phyloP scores from a whole-genome alignment of 2,888 invertebrate genomes.

The Amphimallon solstitiale region DNA sequence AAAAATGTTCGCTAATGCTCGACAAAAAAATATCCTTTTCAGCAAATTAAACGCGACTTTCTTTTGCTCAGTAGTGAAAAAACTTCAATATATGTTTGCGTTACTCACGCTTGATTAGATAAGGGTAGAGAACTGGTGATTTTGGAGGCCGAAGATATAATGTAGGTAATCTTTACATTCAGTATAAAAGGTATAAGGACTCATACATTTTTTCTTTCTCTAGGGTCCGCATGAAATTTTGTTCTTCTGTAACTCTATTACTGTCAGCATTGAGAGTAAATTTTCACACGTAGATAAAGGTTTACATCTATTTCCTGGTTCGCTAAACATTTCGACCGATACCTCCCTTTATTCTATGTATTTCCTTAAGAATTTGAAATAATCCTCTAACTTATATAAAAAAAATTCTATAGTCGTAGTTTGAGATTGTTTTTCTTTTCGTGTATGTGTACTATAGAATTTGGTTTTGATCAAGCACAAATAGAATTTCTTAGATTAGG shows the following conservation, averaged over 20 bases:
- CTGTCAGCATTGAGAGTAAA: conserved; percentile 4
- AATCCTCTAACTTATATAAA: too few species aligned
- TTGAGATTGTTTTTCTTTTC: too few species aligned
- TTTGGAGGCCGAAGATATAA: background rate
- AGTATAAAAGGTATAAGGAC: background rate
- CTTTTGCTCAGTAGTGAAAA: conserved; percentile 6
- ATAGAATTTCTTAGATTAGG: too few species aligned
- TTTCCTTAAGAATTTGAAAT: too few species aligned
- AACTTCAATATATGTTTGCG: conserved; percentile 26
- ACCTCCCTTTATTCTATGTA: too few species aligned
- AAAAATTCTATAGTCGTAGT: too few species aligned
- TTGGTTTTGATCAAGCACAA: too few species aligned
- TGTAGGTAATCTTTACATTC: conserved; percentile 24
- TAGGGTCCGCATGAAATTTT: conserved; percentile 5
- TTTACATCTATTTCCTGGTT: conserved; percentile 3
- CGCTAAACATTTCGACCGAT: background rate
- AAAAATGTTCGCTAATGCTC: background rate
- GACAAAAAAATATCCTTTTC: background rate
- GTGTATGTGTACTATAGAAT: too few species aligned
- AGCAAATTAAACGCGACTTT: background rate
- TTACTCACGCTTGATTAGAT: conserved; percentile 28
- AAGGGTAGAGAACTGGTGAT: conserved; percentile 12
- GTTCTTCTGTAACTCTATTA: conserved; percentile 17
- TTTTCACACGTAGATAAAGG: conserved; percentile 6
- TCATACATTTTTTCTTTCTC: background rate